Evolutionary conservation across 1,140 invertebrate genomes (phyloP).

Genomic region (Venustaconcha ellipsiformis): DNA sequence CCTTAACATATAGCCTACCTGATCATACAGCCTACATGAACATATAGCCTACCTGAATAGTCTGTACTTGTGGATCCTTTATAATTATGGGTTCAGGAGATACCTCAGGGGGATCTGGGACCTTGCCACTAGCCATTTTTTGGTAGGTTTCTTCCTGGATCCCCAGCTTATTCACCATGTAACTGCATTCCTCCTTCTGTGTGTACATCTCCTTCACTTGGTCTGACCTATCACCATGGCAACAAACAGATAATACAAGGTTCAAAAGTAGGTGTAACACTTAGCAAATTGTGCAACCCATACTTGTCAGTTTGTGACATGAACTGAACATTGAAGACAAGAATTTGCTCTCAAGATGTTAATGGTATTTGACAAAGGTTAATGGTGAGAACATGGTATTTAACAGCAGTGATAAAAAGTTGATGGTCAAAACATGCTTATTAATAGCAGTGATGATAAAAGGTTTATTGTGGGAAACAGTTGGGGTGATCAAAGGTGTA

Average conservation of each 20-base stretch:
- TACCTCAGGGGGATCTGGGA: conserved; percentile 52
- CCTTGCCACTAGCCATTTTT: conserved; percentile 50
- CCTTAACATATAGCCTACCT: too few species aligned
- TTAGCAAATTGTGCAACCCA: too few species aligned
- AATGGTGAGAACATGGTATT: neutral
- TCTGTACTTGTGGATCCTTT: conserved; percentile 54
- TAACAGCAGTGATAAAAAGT: neutral
- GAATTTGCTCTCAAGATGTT: neutral
- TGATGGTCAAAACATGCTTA: too few species aligned
- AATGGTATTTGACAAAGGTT: neutral
- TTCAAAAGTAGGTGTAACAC: too few species aligned
- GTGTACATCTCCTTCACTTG: conserved; percentile 59
- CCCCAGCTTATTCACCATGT: conserved; percentile 54
- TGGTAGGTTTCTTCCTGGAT: conserved; percentile 53
- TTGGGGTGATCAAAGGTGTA: neutral
- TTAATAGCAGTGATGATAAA: neutral
- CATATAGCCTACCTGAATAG: conserved; percentile 51
- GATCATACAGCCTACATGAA: too few species aligned
- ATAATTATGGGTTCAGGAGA: conserved; percentile 36
- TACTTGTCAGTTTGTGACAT: neutral
- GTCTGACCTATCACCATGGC: conserved; percentile 41
- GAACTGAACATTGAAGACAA: neutral
- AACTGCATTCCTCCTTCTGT: conserved; percentile 49
- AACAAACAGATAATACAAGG: too few species aligned
- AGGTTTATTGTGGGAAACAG: neutral